Conservation (phyloP, 2,888 invertebrate species). For the Artemia sp. region DNA sequence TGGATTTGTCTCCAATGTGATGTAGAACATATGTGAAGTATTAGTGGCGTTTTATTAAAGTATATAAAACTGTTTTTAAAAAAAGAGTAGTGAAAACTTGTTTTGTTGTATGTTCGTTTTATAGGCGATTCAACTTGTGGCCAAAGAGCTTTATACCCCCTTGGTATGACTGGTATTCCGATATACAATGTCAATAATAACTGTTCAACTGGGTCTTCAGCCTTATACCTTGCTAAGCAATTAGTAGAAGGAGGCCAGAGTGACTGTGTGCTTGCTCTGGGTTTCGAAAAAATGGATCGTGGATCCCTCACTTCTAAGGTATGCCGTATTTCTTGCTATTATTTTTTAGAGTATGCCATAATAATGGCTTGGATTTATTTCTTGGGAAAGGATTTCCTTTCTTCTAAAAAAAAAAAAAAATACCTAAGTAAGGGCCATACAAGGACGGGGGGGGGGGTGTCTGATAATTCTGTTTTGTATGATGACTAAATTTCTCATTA, state of each 20-base stretch:
- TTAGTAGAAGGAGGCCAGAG: constrained; percentile 70
- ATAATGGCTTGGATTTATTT: neutral
- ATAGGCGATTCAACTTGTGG: constrained; percentile 81
- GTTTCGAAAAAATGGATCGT: constrained; percentile 95
- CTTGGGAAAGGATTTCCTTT: neutral
- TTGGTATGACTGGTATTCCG: constrained; percentile 91
- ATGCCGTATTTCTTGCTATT: constrained; percentile 25
- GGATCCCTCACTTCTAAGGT: constrained; percentile 66
- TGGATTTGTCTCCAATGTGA: too few species aligned
- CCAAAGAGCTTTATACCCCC: constrained; percentile 79
- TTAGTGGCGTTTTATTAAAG: too few species aligned
- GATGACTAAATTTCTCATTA: too few species aligned
- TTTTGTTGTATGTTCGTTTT: constrained; percentile 20
- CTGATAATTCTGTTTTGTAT: too few species aligned
- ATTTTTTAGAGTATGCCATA: neutral
- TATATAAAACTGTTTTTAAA: too few species aligned
- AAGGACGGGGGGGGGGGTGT: too few species aligned
- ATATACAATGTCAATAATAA: constrained; percentile 97
- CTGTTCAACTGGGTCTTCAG: constrained; percentile 90
- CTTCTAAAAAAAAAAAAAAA: too few species aligned
- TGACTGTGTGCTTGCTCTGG: constrained; percentile 76
- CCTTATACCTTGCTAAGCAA: constrained; percentile 74
- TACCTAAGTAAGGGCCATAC: too few species aligned
- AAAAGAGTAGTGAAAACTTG: too few species aligned
- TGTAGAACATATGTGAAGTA: too few species aligned